These are phyloP conservation scores for Sitobion miscanthi DNA, from an alignment of 1,140 invertebrate genomes.

Conservation along the genomic window DNA sequence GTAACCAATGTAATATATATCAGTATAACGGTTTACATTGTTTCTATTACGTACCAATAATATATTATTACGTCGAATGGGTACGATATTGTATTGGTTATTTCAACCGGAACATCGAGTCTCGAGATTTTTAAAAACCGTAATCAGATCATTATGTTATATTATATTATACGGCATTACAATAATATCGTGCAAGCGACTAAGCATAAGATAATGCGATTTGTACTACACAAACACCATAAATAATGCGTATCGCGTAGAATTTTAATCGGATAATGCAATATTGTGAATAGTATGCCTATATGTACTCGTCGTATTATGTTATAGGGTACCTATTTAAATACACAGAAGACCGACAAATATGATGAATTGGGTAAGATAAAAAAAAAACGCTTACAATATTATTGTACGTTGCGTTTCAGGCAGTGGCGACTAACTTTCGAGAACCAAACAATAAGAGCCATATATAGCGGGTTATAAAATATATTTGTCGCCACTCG, in stretches of 20 bases:
- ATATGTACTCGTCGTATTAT: background rate
- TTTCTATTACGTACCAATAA: background rate
- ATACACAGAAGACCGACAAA: background rate
- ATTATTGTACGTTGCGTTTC: background rate
- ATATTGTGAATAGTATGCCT: background rate
- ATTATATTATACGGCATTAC: background rate
- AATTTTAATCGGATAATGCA: conserved; percentile 10
- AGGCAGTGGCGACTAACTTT: background rate
- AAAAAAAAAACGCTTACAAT: background rate
- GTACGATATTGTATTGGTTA: background rate
- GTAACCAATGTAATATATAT: background rate
- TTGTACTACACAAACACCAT: conserved; percentile 1
- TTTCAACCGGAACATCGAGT: background rate
- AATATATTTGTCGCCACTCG: background rate
- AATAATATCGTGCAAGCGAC: background rate
- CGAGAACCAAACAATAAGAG: background rate
- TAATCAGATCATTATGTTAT: background rate
- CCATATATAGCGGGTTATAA: background rate
- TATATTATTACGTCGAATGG: background rate
- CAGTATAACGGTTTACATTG: background rate
- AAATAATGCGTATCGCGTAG: background rate
- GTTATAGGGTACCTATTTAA: background rate
- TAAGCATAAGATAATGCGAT: background rate
- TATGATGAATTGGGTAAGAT: background rate
- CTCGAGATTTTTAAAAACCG: background rate